Evolutionary conservation across 2,797 vertebrate genomes (phyloP).

Genomic region (Rhabdophis nuchalis): DNA sequence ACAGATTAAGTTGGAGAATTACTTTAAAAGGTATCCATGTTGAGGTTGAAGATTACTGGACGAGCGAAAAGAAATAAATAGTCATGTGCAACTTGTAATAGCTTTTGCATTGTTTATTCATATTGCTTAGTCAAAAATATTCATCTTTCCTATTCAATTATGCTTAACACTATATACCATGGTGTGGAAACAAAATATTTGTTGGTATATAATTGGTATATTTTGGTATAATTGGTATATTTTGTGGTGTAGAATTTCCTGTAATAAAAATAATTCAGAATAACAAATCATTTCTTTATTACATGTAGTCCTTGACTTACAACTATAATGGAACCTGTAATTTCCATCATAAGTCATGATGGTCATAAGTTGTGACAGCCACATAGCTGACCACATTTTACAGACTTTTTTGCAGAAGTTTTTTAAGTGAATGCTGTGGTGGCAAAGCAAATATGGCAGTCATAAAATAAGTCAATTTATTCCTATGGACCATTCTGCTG

Average conservation of each 20-base stretch:
- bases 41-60: slow-evolving; percentile 35
- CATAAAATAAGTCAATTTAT: background rate
- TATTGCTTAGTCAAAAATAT: slow-evolving; percentile 30
- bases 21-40: slow-evolving; percentile 44
- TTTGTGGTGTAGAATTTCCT: background rate
- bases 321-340: too few species aligned
- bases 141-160: slow-evolving; percentile 10
- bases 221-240: too few species aligned
- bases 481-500: background rate
- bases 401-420: background rate
- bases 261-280: background rate
- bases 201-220: background rate
- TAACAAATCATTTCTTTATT: background rate
- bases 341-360: too few species aligned
- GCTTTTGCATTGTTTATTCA: slow-evolving; percentile 17
- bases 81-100: slow-evolving; percentile 40
- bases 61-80: slow-evolving; percentile 38
- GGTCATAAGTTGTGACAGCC: too few species aligned
- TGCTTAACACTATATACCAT: background rate
- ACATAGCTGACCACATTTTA: too few species aligned
- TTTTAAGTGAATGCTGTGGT: background rate
- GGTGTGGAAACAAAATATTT: background rate
- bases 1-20: slow-evolving; percentile 50
- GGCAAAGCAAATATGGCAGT: background rate
- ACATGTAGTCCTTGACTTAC: too few species aligned